Conservation (phyloP, 2,797 vertebrate genomes). For the Mus caroli region DNA sequence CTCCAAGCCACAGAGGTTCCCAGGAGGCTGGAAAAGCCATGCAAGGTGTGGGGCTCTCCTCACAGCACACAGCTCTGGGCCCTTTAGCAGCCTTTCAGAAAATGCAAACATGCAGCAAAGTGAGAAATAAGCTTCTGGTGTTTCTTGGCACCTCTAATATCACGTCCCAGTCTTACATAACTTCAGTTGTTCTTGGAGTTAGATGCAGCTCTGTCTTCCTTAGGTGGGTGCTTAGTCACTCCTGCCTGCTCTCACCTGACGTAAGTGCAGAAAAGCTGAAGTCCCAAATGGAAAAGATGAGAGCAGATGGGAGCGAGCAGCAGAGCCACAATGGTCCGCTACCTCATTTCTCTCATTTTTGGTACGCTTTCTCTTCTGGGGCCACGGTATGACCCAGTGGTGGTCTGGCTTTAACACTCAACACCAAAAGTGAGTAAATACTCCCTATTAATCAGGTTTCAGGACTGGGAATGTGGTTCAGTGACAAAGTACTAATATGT, state of each 20-base stretch:
- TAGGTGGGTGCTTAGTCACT: slow-evolving; percentile 32
- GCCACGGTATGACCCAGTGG: background rate
- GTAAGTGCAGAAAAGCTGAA: background rate
- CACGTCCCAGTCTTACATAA: background rate
- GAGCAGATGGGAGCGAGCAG: background rate
- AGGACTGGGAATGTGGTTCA: background rate
- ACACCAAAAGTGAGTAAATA: background rate
- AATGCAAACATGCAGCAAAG: background rate
- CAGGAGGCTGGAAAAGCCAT: slow-evolving; percentile 35
- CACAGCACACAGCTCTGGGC: background rate
- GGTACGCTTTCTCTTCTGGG: slow-evolving; percentile 4
- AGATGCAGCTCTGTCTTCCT: background rate
- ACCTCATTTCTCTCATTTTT: slow-evolving; percentile 55
- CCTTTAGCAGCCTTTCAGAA: slow-evolving; percentile 1
- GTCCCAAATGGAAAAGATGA: background rate
- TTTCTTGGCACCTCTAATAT: slow-evolving; percentile 8
- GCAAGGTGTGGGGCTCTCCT: slow-evolving; percentile 36
- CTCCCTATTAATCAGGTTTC: background rate
- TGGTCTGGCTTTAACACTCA: background rate
- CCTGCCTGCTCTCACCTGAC: background rate
- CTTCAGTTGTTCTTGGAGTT: slow-evolving; percentile 26
- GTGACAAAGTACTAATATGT: background rate
- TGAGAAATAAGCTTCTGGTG: slow-evolving; percentile 1
- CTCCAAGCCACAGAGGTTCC: slow-evolving; percentile 67
- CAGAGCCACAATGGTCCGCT: background rate